phyloP scores from a whole-genome alignment of 2,797 vertebrate species.

The Loris lydekkerianus region DNA sequence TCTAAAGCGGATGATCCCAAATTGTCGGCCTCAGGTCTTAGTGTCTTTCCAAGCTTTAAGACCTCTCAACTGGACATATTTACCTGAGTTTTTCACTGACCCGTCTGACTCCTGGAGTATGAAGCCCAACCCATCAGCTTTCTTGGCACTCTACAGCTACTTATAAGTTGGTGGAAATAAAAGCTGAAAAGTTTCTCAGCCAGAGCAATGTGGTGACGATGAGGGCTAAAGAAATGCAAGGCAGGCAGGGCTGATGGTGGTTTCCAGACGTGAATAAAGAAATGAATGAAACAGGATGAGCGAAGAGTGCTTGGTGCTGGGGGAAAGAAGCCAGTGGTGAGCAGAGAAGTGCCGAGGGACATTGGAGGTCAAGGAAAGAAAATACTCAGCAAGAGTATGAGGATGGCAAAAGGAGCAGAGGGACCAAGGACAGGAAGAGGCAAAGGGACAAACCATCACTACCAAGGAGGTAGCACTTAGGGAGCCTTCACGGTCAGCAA shows the following conservation, averaged over 20 bases:
- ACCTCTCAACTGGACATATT: not conserved
- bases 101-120: not conserved
- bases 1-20: not conserved
- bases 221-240: not conserved
- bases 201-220: not conserved
- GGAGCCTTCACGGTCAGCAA: not conserved
- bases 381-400: rapidly evolving
- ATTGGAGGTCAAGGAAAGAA: not conserved
- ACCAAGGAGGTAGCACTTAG: not conserved
- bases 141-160: not conserved
- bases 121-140: not conserved
- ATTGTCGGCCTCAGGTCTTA: not conserved
- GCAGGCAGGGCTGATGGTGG: not conserved
- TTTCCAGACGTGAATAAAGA: not conserved
- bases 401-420: not conserved
- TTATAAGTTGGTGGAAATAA: not conserved
- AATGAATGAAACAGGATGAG: not conserved
- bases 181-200: not conserved
- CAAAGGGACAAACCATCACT: not conserved
- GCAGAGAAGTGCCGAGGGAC: not conserved
- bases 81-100: not conserved
- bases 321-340: not conserved
- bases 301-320: not conserved
- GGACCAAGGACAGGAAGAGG: not conserved
- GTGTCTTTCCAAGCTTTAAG: not conserved